A percentile compares a stretch with the other conserved stretches of the same genome.
These are phyloP conservation scores for Drosophila melanosoma DNA, from an alignment of 2,888 invertebrate genomes.

Conservation along the genomic window DNA sequence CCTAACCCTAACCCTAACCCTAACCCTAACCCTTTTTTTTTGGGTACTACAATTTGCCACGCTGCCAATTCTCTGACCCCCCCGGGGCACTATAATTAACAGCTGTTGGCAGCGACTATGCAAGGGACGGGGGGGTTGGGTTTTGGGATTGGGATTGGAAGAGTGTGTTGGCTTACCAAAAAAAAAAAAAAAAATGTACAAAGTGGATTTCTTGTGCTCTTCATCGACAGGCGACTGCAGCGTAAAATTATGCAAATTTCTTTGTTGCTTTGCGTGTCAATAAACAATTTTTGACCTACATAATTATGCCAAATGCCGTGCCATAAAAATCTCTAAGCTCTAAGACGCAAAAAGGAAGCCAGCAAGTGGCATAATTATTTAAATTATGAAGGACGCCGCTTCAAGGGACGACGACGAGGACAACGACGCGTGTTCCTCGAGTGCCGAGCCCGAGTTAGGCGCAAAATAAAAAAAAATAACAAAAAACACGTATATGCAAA, in stretches of 20 bases:
- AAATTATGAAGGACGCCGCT: slow-evolving; percentile 78
- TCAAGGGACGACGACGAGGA: slow-evolving; percentile 28
- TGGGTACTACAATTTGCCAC: slow-evolving; percentile 62
- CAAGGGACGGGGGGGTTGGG: background rate
- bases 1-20: slow-evolving; percentile 45
- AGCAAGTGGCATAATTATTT: slow-evolving; percentile 81
- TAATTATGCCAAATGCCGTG: slow-evolving; percentile 83
- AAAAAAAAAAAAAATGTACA: slow-evolving; percentile 1
- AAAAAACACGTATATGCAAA: slow-evolving; percentile 66
- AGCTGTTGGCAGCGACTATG: slow-evolving; percentile 64
- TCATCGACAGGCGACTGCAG: slow-evolving; percentile 61
- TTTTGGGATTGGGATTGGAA: background rate
- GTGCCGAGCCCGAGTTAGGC: slow-evolving; percentile 36
- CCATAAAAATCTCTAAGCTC: slow-evolving; percentile 78
- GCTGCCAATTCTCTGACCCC: slow-evolving; percentile 59
- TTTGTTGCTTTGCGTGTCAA: slow-evolving; percentile 83
- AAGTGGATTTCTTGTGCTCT: slow-evolving; percentile 32
- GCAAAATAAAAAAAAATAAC: slow-evolving; percentile 10
- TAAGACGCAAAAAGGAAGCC: slow-evolving; percentile 70
- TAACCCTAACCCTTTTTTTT: slow-evolving; percentile 53
- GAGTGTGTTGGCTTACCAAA: slow-evolving; percentile 13
- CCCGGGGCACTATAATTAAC: slow-evolving; percentile 71
- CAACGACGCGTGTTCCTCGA: slow-evolving; percentile 65
- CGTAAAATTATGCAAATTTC: slow-evolving; percentile 80
- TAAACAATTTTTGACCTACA: slow-evolving; percentile 84